Percentiles rank a stretch among this genome's conserved stretches.
phyloP scores from a whole-genome alignment of 2,888 invertebrate genomes.

The Leptothorax acervorum region DNA sequence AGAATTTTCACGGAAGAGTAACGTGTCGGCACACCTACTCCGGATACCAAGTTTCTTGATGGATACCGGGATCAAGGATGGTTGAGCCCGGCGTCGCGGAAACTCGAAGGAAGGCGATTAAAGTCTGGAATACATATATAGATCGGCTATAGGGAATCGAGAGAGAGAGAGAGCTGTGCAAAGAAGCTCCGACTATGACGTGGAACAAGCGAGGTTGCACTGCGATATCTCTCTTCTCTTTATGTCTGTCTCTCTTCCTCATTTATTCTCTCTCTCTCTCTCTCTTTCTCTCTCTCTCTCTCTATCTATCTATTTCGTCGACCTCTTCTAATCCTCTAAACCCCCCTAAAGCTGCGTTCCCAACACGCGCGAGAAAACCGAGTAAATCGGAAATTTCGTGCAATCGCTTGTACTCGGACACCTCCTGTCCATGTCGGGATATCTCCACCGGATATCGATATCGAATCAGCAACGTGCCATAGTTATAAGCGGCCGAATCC shows the following conservation, averaged over 20 bases:
- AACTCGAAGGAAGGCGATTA: constrained; percentile 49
- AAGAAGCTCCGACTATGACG: neutral
- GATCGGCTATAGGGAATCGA: constrained; percentile 18
- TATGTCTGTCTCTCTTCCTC: neutral
- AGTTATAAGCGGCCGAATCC: neutral
- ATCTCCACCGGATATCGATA: constrained; percentile 29
- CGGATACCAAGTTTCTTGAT: constrained; percentile 45
- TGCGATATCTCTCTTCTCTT: neutral
- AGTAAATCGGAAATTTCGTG: constrained; percentile 58
- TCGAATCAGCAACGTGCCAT: constrained; percentile 35
- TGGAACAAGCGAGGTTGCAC: neutral
- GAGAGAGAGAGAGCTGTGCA: neutral
- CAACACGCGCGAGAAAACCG: constrained; percentile 14
- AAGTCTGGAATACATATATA: constrained; percentile 40
- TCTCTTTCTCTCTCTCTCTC: neutral
- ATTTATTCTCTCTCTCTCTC: neutral
- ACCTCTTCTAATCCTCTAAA: constrained; percentile 18
- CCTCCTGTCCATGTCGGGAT: constrained; percentile 11
- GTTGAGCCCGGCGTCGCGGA: constrained; percentile 12
- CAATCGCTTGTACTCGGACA: constrained; percentile 39
- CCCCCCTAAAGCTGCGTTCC: neutral
- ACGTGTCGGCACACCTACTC: neutral
- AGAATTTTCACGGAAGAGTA: constrained; percentile 38
- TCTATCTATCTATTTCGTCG: neutral
- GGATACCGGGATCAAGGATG: constrained; percentile 39